Base-by-base conservation (phyloP, 1,140 invertebrate species). In the Macrosteles quadrilineatus region DNA sequence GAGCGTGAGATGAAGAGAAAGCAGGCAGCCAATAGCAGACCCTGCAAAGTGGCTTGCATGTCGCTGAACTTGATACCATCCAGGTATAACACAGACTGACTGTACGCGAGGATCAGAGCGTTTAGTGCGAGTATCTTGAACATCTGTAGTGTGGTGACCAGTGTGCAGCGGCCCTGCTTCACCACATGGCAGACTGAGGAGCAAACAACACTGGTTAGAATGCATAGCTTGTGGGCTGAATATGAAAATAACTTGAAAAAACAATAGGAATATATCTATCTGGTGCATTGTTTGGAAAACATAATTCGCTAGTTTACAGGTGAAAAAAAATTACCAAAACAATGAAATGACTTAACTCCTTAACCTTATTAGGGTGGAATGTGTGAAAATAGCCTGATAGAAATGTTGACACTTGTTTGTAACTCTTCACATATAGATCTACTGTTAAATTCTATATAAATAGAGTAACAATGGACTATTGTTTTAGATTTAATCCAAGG, bases 81-180 rank as follows among this genome's bases (percentile, higher is more conserved):
- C 70, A 99, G 86, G 79, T 99, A 99, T 0, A 99, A 84, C 9
- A 99, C 98, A 27, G 96, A 99, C 81, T 99, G 97, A 79, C 96
- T 96, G 84, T 99, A 99, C 0, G 98, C 98, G 45, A 98, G 83
- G 68, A 99, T 95, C 0, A 99, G 85, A 0, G 98, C 97, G 82
- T 99, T 99, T n/a, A 99, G 81, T 0, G 98, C 98, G 40, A 99
- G 83, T 74, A 99, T 99, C 86, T 99, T 99, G 81, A 99, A 99
- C 98, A 99, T 99, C 82, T 99, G 98, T 45, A 99, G 83, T 0
- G 98, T 99, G 0, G 97, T 99, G 0, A 99, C 98, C 43, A 99
- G 83, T 0, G 98, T 99, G 81, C 98, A 99, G 36, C 98, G 87
- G 3, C 98, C 98, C 85, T 99, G 98, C 78, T 99, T 99, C 73